A percentile compares a stretch with the other conserved stretches of the same genome.
phyloP scores from a whole-genome alignment of 92 coral and sea anemone species.

The Umimayanthus kanabou region DNA sequence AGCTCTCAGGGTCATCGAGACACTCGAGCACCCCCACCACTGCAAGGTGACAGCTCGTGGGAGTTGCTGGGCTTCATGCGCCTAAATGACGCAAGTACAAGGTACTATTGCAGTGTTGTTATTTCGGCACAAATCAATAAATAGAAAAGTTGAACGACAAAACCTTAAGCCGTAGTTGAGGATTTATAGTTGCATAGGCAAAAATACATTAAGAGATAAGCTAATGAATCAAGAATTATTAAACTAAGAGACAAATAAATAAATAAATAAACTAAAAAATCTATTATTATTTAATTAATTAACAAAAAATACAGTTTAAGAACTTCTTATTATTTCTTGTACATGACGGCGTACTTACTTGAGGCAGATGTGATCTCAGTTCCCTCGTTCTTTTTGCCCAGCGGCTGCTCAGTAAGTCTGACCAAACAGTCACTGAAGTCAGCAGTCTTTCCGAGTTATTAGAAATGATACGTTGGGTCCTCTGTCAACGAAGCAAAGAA shows the following conservation, averaged over 20 bases:
- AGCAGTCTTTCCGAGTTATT: slow-evolving; percentile 37
- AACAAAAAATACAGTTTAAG: background rate
- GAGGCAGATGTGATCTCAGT: slow-evolving; percentile 63
- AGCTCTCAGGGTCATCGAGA: too few species aligned
- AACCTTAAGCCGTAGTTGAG: too few species aligned
- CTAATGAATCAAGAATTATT: background rate
- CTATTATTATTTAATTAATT: background rate
- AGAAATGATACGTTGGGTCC: background rate
- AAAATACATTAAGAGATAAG: background rate
- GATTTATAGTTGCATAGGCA: too few species aligned
- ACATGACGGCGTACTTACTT: slow-evolving; percentile 45
- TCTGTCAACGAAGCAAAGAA: slow-evolving; percentile 32
- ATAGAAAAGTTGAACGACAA: too few species aligned
- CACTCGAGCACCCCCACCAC: too few species aligned
- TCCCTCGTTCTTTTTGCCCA: slow-evolving; percentile 67
- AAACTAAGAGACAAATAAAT: too few species aligned
- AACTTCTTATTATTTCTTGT: background rate
- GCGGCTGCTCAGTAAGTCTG: slow-evolving; percentile 57
- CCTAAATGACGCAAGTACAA: too few species aligned
- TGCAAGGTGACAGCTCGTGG: too few species aligned
- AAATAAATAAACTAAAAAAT: too few species aligned
- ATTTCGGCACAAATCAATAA: too few species aligned
- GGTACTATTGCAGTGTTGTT: too few species aligned
- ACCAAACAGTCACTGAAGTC: slow-evolving; percentile 70
- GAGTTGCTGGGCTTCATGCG: too few species aligned